Evolutionary conservation across 2,888 invertebrate genomes (phyloP), one percentile per base, ranked within the genome.

Genomic region (Priocnemis perturbator): DNA sequence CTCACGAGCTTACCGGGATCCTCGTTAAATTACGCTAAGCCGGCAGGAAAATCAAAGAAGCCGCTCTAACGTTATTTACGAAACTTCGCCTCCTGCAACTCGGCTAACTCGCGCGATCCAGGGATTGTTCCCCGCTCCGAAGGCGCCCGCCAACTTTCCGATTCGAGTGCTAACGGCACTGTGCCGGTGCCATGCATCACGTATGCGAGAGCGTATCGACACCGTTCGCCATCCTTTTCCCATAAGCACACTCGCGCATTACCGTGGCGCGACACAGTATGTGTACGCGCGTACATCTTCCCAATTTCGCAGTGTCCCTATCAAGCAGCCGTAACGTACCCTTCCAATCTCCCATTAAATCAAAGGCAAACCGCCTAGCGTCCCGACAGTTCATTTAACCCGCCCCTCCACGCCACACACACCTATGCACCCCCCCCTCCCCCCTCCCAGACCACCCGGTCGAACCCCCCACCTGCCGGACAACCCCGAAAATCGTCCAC

Each of bases 291-390:
- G 7, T 37, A 37, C 37, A 66, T 73, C 69, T 75, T 73, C 67
- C 67, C 71, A 76, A 76, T 76, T 71, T 70, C 64, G 56, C 73
- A n/a, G 64, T 73, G 64, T 26, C 69, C 57, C 63, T 74, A 64
- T 74, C 72, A 67, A 53, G 52, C 61, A 44, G 17, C 52, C 47
- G 56, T 73, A 74, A 72, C 69, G 67, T 66, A 67, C 68, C 73
- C 68, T 70, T 68, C 68, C 76, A 74, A 73, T 68, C 76, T 59
- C 48, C 70, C 75, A 72, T 75, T 76, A 75, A 76, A 75, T 76
- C 68, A 70, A 75, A 66, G 69, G 73, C 73, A 62, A 70, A 68
- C 70, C 64, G 66, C 68, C 37, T 57, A 57, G 52, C 58, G 26
- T 14, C 21, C 55, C 62, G 60, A 30, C 75, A 55, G 71, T 69